A percentile compares a stretch with the other conserved stretches of the same genome.
These are phyloP conservation scores for Tachysurus vachellii DNA, from an alignment of 2,113 vertebrate genomes.

Conservation along the genomic window DNA sequence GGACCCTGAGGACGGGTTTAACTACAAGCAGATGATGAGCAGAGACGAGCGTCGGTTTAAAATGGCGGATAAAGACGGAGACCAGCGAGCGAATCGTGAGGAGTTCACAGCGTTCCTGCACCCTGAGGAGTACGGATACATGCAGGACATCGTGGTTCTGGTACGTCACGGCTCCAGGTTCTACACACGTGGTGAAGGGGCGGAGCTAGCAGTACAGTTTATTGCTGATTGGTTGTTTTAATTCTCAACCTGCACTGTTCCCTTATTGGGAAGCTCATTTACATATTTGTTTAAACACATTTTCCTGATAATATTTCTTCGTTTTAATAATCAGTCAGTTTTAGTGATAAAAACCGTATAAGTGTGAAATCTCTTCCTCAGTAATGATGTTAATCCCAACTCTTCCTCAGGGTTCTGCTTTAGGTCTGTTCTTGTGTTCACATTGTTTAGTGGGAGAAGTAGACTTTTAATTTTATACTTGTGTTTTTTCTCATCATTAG, in stretches of 20 bases:
- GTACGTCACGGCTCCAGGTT: conserved; percentile 65
- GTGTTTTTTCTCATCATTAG: conserved; percentile 62
- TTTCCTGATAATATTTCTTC: background rate
- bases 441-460: background rate
- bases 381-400: too few species aligned
- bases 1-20: conserved; percentile 91
- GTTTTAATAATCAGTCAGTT: too few species aligned
- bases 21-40: conserved; percentile 96
- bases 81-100: conserved; percentile 88
- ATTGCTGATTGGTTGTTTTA: background rate
- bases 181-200: background rate
- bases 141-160: conserved; percentile 97
- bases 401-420: background rate
- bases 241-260: background rate
- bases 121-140: conserved; percentile 94
- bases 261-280: background rate
- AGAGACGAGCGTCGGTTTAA: conserved; percentile 95
- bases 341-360: background rate
- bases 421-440: background rate
- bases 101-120: conserved; percentile 98
- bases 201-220: background rate
- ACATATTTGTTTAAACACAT: too few species aligned
- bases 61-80: conserved; percentile 85
- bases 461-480: background rate
- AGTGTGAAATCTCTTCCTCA: background rate